Percentiles rank a stretch among this genome's conserved stretches.
phyloP scores from a whole-genome alignment of 2,113 vertebrate species.

The Crypturellus undulatus region DNA sequence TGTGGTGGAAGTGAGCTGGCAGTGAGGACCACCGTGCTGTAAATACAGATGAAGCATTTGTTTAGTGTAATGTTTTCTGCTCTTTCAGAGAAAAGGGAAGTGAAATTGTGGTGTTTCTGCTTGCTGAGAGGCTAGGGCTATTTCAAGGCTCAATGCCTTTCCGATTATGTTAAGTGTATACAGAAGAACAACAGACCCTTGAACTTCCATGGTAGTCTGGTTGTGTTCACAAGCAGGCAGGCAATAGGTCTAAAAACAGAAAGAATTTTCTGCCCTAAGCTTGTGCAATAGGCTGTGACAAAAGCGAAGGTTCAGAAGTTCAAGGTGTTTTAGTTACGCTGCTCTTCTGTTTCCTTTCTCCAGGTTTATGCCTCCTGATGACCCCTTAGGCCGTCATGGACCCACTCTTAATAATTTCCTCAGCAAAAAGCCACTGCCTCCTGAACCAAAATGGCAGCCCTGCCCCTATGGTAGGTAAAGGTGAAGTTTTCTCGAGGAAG shows the following conservation, averaged over 20 bases:
- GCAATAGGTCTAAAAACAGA: fast-evolving
- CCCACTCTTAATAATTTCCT: slow-evolving; percentile 89
- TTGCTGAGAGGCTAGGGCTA: background rate
- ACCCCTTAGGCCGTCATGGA: slow-evolving; percentile 88
- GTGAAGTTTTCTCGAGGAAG: background rate
- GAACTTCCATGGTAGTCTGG: background rate
- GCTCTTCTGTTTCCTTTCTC: background rate
- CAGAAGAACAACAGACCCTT: background rate
- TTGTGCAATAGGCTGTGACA: background rate
- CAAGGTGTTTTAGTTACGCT: background rate
- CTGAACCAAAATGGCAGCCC: slow-evolving; percentile 82
- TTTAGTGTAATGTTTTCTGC: background rate
- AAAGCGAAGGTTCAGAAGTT: background rate
- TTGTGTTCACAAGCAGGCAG: background rate
- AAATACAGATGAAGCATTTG: background rate
- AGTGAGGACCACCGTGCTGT: no score
- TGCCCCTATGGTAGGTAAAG: slow-evolving; percentile 87
- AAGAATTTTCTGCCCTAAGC: background rate
- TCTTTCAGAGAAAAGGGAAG: background rate
- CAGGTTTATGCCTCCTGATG: slow-evolving; percentile 96
- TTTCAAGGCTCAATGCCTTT: fast-evolving
- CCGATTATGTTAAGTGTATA: background rate
- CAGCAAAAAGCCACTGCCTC: slow-evolving; percentile 79
- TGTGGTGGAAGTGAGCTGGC: background rate
- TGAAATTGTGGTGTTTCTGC: background rate